These are phyloP conservation scores for Ctenoplectra terminalis DNA, from an alignment of 1,140 invertebrate genomes.

Conservation along the genomic window DNA sequence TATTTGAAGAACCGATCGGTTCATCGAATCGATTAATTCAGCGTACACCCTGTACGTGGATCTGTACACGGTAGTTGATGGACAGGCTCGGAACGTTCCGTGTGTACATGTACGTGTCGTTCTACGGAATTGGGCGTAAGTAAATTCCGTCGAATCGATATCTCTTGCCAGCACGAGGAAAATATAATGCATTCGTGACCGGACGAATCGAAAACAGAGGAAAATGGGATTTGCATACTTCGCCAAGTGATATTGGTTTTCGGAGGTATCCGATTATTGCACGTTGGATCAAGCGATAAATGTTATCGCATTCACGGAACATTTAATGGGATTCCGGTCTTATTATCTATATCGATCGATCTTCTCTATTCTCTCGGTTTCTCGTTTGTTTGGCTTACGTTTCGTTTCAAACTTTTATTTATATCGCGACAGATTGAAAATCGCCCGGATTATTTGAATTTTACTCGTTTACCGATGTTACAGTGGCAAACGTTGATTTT, in stretches of 20 bases:
- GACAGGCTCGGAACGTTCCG: slow-evolving; percentile 3
- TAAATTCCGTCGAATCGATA: slow-evolving; percentile 43
- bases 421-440: neutral
- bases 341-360: neutral
- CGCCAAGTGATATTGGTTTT: slow-evolving; percentile 9
- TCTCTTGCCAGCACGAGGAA: neutral
- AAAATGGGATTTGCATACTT: slow-evolving; percentile 40
- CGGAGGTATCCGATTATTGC: slow-evolving; percentile 14
- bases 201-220: slow-evolving; percentile 1
- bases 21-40: slow-evolving; percentile 26
- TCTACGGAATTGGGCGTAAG: slow-evolving; percentile 30
- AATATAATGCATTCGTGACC: neutral
- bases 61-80: neutral
- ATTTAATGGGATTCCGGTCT: slow-evolving; percentile 10
- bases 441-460: neutral
- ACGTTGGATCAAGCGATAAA: slow-evolving; percentile 5
- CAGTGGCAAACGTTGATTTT: neutral
- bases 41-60: slow-evolving; percentile 15
- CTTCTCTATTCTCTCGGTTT: neutral
- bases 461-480: neutral
- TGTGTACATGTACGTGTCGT: slow-evolving; percentile 24
- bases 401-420: neutral
- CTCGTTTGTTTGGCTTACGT: neutral
- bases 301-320: neutral
- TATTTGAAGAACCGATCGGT: neutral